Base-by-base conservation (phyloP, 2,113 vertebrate species). In the Dasyprocta punctata region DNA sequence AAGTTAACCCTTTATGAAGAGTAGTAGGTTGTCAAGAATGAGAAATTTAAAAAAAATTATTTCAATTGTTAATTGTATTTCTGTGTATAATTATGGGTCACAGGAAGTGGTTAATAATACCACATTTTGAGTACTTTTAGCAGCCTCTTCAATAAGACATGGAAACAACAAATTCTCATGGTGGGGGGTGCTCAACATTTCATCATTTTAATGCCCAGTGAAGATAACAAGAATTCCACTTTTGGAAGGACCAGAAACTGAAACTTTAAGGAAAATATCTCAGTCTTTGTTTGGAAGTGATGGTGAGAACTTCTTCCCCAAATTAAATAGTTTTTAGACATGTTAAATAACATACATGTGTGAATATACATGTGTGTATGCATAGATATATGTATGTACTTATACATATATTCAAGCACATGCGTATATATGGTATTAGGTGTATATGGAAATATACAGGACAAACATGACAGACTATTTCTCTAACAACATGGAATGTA, bases 341-440 rank as follows among this genome's bases (percentile, higher is more conserved):
- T 30, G 60, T 44, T 92, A 73, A 90, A 65, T 92, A 61, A 97
- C 92, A 97, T 14, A 86, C 19, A 92, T 61, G 36, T 92, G 47
- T 92, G 41, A 30, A 61, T 91, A 93, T 93, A 90, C 17, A 80
- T 26, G 71, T 81, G 47, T 75, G 60, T 67, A 90, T 5, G 0
- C 11, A 44, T 24, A 80, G 41, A 96, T 95, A 97, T 94, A 97
- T 98, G 97, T 89, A 95, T 96, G 84, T 77, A 41, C 5, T 69
- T 82, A 97, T 97, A 96, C 97, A 97, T 97, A 97, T 96, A 97
- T 86, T 86, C 90, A 98, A 95, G 94, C 49, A 87, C 88, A 96
- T 61, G 77, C 38, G 84, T 97, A 94, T 44, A 90, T 78, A 93
- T 93, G 91, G 47, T 14, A 58, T 78, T 84, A 22, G 77, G 58